Evolutionary conservation across 2,888 invertebrate genomes (phyloP), one percentile per base, ranked within the genome.

Genomic region (Cephus pulcher): DNA sequence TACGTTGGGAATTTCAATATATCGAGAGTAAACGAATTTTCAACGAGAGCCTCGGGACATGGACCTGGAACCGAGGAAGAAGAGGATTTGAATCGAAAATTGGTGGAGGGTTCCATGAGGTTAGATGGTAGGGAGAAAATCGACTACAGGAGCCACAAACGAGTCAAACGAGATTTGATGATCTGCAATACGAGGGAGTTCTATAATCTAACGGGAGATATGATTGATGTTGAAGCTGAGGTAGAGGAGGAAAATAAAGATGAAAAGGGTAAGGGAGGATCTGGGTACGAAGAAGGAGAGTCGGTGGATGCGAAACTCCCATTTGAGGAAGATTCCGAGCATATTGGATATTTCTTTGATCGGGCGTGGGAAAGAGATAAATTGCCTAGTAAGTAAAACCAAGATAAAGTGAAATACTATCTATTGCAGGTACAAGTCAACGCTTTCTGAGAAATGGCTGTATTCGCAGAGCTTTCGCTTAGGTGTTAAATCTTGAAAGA

Each of bases 141-240:
- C 37, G 35, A 37, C 23, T 15, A 71, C 35, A 75, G 76, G 80
- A 71, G n/a, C 79, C 81, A 78, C 73, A 80, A 56, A 78, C 76
- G 77, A 76, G 79, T 68, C 74, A 77, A 76, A 70, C 76, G 76
- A 70, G 74, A 74, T 80, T 76, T 74, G 74, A 79, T 80, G 76
- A 69, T 80, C 34, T 82, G 80, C 78, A 80, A 79, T 69, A 80
- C 73, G 0, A 81, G 76, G 34, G 83, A 80, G 71, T 92, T 92
- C 83, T 89, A 88, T 79, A 93, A 93, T 90, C 85, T 93, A 75
- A 93, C 92, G 2, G 93, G 93, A 12, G 93, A 93, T 82, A 90
- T 91, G 1, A 89, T 93, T 74, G 91, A 92, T 73, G 88, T 92
- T 30, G 91, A 89, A 37, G 88, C 84, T 35, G 86, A 89, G 71